These are phyloP conservation scores for Tillus elongatus DNA, from an alignment of 2,888 invertebrate genomes.

Conservation along the genomic window DNA sequence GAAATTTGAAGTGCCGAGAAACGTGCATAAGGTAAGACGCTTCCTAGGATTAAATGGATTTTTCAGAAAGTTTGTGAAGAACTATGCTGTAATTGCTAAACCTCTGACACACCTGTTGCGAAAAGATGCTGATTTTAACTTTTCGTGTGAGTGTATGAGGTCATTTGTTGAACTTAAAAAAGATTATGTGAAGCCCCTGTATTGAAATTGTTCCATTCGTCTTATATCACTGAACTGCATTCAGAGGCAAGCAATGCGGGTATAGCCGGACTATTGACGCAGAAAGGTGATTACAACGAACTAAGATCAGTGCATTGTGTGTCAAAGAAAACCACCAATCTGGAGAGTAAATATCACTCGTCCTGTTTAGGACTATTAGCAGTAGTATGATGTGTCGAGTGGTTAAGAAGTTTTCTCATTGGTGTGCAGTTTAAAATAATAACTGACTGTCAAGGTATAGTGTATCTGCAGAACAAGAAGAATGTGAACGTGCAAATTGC, in stretches of 20 bases:
- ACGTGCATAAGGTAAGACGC: conserved; percentile 18
- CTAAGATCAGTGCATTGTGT: conserved; percentile 24
- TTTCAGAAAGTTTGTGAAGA: conserved; percentile 21
- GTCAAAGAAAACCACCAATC: conserved; percentile 22
- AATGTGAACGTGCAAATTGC: conserved; percentile 24
- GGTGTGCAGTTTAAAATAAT: conserved; percentile 24
- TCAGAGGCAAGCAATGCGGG: conserved; percentile 20
- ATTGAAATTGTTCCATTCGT: conserved; percentile 16
- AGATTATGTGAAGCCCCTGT: conserved; percentile 14
- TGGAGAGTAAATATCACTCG: conserved; percentile 23
- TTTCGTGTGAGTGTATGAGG: conserved; percentile 8
- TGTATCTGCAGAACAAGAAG: conserved; percentile 22
- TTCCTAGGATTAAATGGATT: conserved; percentile 22
- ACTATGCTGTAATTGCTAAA: conserved; percentile 22
- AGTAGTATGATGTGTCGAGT: conserved; percentile 22
- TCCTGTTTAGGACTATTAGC: conserved; percentile 25
- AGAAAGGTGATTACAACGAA: conserved; percentile 20
- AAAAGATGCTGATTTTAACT: conserved; percentile 18
- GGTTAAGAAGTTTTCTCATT: conserved; percentile 22
- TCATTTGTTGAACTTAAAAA: conserved; percentile 16
- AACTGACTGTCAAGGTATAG: conserved; percentile 27
- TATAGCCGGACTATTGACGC: conserved; percentile 24
- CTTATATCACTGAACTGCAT: conserved; percentile 17
- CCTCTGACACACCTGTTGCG: conserved; percentile 25
- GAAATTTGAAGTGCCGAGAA: conserved; percentile 16